phyloP scores from a whole-genome alignment of 2,797 vertebrate species.

The Phoxinus dragarum region DNA sequence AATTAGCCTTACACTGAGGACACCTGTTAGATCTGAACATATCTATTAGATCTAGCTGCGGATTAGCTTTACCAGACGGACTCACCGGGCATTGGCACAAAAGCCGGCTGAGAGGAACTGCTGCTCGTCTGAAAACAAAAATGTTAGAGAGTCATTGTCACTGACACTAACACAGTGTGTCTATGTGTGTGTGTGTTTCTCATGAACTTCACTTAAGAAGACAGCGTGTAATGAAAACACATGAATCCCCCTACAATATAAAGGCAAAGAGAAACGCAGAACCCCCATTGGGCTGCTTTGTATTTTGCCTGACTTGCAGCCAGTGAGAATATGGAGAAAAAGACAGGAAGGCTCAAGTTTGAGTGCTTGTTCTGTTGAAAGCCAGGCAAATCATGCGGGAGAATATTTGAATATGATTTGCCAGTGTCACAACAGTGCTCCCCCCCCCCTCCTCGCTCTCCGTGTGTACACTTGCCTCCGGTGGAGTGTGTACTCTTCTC shows the following conservation, averaged over 20 bases:
- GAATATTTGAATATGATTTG: conserved; percentile 92
- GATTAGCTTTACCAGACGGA: conserved; percentile 48
- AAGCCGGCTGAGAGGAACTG: conserved; percentile 71
- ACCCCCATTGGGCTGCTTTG: conserved; percentile 24
- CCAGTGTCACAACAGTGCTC: conserved; percentile 66
- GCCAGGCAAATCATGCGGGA: conserved; percentile 88
- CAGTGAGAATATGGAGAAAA: conserved; percentile 46
- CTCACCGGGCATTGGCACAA: conserved; percentile 83
- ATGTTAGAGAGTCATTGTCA: conserved; percentile 25
- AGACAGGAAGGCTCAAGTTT: conserved; percentile 57
- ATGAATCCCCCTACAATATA: conserved; percentile 21
- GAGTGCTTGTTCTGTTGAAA: conserved; percentile 76
- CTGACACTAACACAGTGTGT: conserved; percentile 24
- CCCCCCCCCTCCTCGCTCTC: conserved; percentile 54
- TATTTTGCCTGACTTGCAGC: conserved; percentile 45
- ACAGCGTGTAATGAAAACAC: conserved; percentile 18
- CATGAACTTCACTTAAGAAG: conserved; percentile 6
- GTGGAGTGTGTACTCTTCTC: conserved; percentile 55
- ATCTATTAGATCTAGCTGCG: conserved; percentile 27
- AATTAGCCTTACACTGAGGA: conserved; percentile 42
- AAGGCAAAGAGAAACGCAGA: conserved; percentile 30
- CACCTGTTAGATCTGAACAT: conserved; percentile 6
- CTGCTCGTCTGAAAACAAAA: conserved; percentile 74
- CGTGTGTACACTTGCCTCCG: conserved; percentile 49
- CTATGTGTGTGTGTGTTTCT: conserved; percentile 19